A percentile compares a stretch with the other conserved stretches of the same genome.
These are phyloP conservation scores for Ciconia boyciana DNA, from an alignment of 2,113 vertebrate genomes.

Conservation along the genomic window DNA sequence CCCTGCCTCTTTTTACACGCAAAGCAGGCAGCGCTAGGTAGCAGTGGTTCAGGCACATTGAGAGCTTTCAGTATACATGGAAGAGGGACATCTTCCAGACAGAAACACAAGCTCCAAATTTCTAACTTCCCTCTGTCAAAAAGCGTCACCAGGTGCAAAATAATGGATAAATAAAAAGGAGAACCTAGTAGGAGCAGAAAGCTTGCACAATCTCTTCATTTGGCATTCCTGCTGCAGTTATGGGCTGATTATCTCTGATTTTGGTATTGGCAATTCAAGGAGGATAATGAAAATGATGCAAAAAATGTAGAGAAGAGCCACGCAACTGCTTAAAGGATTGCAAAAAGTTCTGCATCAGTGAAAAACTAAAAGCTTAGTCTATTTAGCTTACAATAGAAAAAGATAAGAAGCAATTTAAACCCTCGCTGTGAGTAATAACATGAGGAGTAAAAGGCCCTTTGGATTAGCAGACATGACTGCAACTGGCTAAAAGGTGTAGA, in stretches of 20 bases:
- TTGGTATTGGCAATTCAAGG: neutral
- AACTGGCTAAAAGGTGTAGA: neutral
- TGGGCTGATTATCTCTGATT: neutral
- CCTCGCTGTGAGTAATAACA: neutral
- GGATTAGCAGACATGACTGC: neutral
- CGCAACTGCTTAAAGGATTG: neutral
- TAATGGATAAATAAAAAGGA: neutral
- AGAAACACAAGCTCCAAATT: neutral
- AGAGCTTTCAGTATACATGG: neutral
- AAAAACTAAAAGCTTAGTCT: neutral
- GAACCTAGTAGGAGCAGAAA: neutral
- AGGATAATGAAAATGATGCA: neutral
- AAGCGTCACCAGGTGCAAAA: neutral
- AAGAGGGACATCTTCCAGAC: neutral
- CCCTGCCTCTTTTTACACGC: neutral
- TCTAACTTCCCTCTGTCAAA: neutral
- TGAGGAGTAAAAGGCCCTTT: neutral
- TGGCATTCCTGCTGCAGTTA: neutral
- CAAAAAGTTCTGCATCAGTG: neutral
- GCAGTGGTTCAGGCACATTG: neutral
- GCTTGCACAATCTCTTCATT: neutral
- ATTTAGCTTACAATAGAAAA: neutral
- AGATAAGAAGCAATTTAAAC: neutral
- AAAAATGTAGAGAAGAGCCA: neutral
- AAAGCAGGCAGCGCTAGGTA: neutral